These are phyloP conservation scores for Lycaon pictus DNA, from an alignment of 2,113 vertebrate species.

Conservation along the genomic window DNA sequence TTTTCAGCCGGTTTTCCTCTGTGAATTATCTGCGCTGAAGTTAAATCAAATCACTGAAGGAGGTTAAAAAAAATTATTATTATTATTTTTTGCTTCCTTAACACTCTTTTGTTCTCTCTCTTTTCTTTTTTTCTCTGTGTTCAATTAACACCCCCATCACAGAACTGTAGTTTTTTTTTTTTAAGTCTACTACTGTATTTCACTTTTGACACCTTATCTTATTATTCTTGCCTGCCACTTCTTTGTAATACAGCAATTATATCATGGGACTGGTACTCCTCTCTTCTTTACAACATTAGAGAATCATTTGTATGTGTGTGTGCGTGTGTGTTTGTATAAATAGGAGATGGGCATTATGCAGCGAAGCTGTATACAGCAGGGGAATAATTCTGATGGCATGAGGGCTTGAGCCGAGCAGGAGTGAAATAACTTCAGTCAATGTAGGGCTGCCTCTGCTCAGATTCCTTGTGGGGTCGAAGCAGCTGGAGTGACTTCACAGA, in stretches of 20 bases:
- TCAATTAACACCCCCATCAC: conserved; percentile 84
- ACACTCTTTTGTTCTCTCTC: conserved; percentile 85
- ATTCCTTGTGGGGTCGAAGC: neutral
- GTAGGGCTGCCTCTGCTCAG: neutral
- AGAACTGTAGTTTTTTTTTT: conserved; percentile 78
- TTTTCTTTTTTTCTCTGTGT: conserved; percentile 72
- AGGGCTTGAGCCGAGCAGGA: neutral
- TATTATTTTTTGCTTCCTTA: conserved; percentile 75
- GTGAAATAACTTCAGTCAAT: neutral
- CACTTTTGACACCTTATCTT: conserved; percentile 81
- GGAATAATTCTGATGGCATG: neutral
- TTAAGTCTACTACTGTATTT: conserved; percentile 83
- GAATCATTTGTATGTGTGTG: neutral
- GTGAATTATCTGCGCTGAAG: conserved; percentile 79
- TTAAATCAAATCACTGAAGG: conserved; percentile 84
- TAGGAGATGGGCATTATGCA: neutral
- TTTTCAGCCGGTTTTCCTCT: conserved; percentile 75
- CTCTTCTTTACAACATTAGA: conserved; percentile 23
- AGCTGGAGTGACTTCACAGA: neutral
- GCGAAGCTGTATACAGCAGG: neutral
- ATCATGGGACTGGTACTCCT: conserved; percentile 35
- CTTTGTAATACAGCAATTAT: conserved; percentile 85
- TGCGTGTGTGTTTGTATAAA: neutral
- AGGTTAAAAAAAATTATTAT: conserved; percentile 73
- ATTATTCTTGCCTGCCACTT: conserved; percentile 80